Percentiles rank a stretch among this genome's conserved stretches.
phyloP scores from a whole-genome alignment of 1,140 invertebrate genomes.

The Caerostris extrusa region DNA sequence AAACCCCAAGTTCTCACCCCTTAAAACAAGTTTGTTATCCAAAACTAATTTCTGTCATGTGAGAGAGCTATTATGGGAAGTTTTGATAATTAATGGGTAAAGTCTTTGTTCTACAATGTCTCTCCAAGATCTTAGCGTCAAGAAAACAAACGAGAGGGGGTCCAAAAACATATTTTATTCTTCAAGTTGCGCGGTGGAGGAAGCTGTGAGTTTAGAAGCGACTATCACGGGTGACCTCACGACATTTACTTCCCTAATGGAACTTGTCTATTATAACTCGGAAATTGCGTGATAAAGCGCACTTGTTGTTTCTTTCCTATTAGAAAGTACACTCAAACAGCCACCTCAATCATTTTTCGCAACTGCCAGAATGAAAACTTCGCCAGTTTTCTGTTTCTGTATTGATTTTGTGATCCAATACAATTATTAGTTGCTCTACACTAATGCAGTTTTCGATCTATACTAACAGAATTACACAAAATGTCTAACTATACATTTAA shows the following conservation, averaged over 20 bases:
- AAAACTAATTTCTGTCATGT: not conserved
- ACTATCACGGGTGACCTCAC: not conserved
- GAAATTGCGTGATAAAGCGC: not conserved
- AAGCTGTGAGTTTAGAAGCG: not conserved
- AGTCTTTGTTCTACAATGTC: not conserved
- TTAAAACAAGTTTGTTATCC: too few species aligned
- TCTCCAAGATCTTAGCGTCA: not conserved
- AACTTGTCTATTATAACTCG: not conserved
- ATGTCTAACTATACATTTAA: too few species aligned
- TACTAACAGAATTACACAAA: too few species aligned
- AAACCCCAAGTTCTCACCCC: too few species aligned
- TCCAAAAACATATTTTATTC: not conserved
- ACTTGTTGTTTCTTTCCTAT: not conserved
- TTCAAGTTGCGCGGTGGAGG: not conserved
- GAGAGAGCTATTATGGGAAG: not conserved
- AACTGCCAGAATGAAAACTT: not conserved
- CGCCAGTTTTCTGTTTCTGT: too few species aligned
- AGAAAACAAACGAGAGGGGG: not conserved
- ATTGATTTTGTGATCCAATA: too few species aligned
- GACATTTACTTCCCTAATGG: not conserved
- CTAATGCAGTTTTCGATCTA: too few species aligned
- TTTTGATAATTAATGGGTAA: not conserved
- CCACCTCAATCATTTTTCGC: not conserved
- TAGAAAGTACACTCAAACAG: not conserved
- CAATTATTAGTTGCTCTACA: too few species aligned